A percentile compares a stretch with the other conserved stretches of the same genome.
Evolutionary conservation across 2,113 vertebrate genomes (phyloP).

Genomic region (Myotis davidii): DNA sequence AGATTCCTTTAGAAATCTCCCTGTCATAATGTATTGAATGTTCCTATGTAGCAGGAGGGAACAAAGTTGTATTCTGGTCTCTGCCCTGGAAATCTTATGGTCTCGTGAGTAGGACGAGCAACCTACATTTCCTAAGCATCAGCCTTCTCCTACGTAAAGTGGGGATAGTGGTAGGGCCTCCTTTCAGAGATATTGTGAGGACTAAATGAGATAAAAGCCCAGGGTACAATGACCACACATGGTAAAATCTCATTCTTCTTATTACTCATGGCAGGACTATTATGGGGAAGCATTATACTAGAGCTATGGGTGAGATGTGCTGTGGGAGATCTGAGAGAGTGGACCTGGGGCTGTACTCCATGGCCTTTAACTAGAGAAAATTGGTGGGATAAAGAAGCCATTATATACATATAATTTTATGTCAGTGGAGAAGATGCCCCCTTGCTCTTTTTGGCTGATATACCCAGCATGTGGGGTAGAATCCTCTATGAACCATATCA

Average conservation of each 20-base stretch:
- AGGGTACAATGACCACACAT: neutral
- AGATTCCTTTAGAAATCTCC: neutral
- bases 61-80: neutral
- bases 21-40: neutral
- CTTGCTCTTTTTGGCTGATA: neutral
- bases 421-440: neutral
- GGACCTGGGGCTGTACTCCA: neutral
- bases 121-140: neutral
- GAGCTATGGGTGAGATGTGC: neutral
- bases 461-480: neutral
- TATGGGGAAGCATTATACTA: neutral
- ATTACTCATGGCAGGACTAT: neutral
- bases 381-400: neutral
- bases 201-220: slow-evolving; percentile 1
- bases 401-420: neutral
- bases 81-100: neutral
- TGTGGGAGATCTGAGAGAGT: neutral
- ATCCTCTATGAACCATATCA: neutral
- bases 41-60: neutral
- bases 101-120: neutral
- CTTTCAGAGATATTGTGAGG: neutral
- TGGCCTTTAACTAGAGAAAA: neutral
- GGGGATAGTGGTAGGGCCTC: neutral
- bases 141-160: neutral
- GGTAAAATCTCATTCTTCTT: neutral